These are phyloP conservation scores for Gymnopithys bicolor DNA, from an alignment of 2,797 vertebrate species.

Conservation along the genomic window DNA sequence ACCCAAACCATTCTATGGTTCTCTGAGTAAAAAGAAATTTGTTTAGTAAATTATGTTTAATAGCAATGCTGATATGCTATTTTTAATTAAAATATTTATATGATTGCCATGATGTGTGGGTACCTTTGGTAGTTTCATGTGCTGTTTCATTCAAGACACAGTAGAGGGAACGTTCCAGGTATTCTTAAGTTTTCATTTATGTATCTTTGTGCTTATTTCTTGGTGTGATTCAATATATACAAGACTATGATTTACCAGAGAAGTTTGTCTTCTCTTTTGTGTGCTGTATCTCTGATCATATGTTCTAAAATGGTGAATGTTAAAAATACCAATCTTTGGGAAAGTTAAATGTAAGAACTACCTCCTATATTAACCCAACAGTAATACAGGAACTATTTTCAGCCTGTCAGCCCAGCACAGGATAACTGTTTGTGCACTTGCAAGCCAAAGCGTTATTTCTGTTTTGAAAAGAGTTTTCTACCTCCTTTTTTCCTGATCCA, in stretches of 20 bases:
- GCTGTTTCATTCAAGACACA: not conserved
- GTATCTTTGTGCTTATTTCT: not conserved
- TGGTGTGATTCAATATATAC: not conserved
- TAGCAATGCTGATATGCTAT: not conserved
- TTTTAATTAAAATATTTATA: not conserved
- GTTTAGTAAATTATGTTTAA: not conserved
- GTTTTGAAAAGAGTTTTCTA: not conserved
- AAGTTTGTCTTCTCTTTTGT: not conserved
- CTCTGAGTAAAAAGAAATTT: not conserved
- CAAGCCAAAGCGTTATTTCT: not conserved
- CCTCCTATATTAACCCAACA: not conserved
- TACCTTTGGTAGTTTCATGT: not conserved
- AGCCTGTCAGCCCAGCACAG: not conserved
- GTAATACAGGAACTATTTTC: not conserved
- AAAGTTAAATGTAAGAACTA: not conserved
- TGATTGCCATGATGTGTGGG: not conserved
- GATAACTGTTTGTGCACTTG: not conserved
- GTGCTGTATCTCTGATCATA: not conserved
- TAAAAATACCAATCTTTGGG: not conserved
- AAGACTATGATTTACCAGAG: not conserved
- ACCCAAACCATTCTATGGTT: not conserved
- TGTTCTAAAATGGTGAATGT: not conserved
- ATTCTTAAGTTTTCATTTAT: not conserved
- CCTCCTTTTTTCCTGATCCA: conserved; percentile 39
- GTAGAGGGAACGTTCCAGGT: not conserved